Evolutionary conservation across 2,888 invertebrate genomes (phyloP).

Genomic region (Ephialtes manifestator): DNA sequence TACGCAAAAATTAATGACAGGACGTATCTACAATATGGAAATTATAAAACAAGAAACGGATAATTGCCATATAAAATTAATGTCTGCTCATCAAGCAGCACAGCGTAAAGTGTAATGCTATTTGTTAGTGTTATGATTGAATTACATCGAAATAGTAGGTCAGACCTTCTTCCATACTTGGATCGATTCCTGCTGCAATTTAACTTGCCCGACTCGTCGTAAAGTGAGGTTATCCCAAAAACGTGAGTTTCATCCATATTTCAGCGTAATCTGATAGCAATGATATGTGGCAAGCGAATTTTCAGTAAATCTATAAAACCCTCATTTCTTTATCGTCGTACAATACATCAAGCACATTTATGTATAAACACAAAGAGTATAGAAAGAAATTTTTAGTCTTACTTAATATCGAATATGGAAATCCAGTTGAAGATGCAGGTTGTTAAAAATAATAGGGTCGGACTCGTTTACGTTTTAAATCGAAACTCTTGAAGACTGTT

Average conservation of each 20-base stretch:
- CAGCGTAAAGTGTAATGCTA: no score
- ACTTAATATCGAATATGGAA: neutral
- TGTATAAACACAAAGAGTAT: neutral
- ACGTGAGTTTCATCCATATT: neutral
- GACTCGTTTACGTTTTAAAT: neutral
- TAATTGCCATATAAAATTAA: neutral
- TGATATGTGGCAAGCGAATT: neutral
- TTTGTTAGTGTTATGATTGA: neutral
- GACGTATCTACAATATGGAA: no score
- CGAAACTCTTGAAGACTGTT: neutral
- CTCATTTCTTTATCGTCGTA: neutral
- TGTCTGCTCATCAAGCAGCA: neutral
- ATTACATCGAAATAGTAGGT: neutral
- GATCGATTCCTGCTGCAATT: neutral
- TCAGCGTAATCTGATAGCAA: neutral
- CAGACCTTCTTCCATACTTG: neutral
- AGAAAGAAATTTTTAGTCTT: neutral
- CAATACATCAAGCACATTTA: neutral
- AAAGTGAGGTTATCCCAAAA: neutral
- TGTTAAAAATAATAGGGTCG: conserved; percentile 12
- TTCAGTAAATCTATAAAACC: neutral
- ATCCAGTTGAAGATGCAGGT: neutral
- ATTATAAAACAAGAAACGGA: no score
- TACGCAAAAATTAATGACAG: no score
- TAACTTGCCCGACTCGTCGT: neutral